A percentile compares a stretch with the other conserved stretches of the same genome.
Evolutionary conservation across 2,888 invertebrate genomes (phyloP).

Genomic region (Plusia festucae): DNA sequence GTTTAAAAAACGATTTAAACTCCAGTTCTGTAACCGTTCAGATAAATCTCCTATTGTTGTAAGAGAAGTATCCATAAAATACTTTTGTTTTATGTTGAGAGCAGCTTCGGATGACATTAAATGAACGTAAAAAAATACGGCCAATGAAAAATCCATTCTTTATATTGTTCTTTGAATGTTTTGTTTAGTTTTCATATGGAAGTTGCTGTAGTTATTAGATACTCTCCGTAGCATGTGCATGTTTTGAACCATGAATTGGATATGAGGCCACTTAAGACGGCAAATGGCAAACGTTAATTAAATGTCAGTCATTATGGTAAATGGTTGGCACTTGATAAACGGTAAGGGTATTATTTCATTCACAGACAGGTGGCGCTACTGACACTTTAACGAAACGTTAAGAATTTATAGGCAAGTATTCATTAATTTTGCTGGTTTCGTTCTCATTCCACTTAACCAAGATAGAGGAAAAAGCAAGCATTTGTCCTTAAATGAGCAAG

Average conservation of each 20-base stretch:
- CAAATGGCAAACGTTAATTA: constrained; percentile 48
- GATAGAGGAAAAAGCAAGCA: constrained; percentile 12
- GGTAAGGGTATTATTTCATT: constrained; percentile 38
- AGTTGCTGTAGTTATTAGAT: neutral
- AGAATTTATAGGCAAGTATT: constrained; percentile 23
- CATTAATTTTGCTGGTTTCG: constrained; percentile 22
- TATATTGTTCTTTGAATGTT: constrained; percentile 15
- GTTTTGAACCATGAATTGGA: constrained; percentile 33
- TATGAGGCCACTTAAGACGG: constrained; percentile 39
- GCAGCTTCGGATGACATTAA: constrained; percentile 35
- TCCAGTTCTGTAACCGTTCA: constrained; percentile 46
- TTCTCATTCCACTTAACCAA: constrained; percentile 23
- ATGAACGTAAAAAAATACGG: constrained; percentile 35
- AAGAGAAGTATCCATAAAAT: constrained; percentile 39
- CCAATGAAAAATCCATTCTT: constrained; percentile 19
- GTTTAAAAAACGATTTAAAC: constrained; percentile 38
- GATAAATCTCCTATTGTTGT: constrained; percentile 61
- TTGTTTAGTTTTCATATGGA: constrained; percentile 13
- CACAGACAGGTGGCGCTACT: constrained; percentile 48
- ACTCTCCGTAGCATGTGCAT: constrained; percentile 18
- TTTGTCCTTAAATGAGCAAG: neutral
- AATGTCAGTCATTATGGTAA: constrained; percentile 52
- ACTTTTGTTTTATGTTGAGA: constrained; percentile 44
- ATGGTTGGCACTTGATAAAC: constrained; percentile 40
- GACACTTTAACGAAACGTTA: constrained; percentile 13